phyloP scores from a whole-genome alignment of 1,140 invertebrate genomes.

The Penaeus vannamei region DNA sequence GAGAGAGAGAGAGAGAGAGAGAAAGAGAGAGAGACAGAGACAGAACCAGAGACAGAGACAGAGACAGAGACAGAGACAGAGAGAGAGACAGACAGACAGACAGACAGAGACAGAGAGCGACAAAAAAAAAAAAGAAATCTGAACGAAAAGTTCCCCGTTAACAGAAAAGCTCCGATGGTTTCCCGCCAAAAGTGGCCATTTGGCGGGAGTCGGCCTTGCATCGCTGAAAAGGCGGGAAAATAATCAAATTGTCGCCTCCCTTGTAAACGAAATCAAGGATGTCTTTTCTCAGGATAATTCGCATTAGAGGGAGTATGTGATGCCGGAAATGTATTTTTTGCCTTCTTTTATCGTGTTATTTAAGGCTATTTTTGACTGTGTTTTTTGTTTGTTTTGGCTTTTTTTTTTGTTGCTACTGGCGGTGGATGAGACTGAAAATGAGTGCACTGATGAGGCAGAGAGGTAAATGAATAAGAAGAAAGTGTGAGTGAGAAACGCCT shows the following conservation, averaged over 20 bases:
- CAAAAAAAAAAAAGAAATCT: not conserved
- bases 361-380: too few relatives aligned
- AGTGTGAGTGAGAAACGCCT: too few relatives aligned
- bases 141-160: not conserved
- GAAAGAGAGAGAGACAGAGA: not conserved
- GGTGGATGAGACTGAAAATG: too few relatives aligned
- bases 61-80: not conserved
- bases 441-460: too few relatives aligned
- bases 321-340: too few relatives aligned
- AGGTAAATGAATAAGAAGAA: too few relatives aligned
- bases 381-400: too few relatives aligned
- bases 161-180: slow-evolving; percentile 25
- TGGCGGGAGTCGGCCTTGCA: slow-evolving; percentile 54
- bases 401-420: too few relatives aligned
- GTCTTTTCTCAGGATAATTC: slow-evolving; percentile 63
- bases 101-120: not conserved
- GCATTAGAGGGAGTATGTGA: slow-evolving; percentile 52
- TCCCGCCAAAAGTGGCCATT: slow-evolving; percentile 59
- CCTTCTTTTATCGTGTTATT: too few relatives aligned
- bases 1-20: not conserved
- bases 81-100: not conserved
- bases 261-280: slow-evolving; percentile 60
- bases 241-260: slow-evolving; percentile 57
- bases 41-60: not conserved
- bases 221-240: slow-evolving; percentile 55